Evolutionary conservation across 2,113 vertebrate genomes (phyloP).

Genomic region (Cepphus grylle): DNA sequence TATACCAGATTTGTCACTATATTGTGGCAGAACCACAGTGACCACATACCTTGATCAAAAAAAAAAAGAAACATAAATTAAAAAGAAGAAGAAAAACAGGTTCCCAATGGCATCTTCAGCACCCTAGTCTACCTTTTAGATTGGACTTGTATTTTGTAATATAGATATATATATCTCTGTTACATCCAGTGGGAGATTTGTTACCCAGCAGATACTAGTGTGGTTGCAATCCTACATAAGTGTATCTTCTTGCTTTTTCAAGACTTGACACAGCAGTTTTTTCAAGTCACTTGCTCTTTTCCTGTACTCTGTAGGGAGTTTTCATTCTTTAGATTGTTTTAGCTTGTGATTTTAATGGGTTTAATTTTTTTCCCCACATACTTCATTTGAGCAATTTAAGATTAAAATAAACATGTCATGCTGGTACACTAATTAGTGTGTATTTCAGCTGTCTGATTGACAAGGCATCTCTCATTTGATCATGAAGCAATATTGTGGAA

Average conservation of each 20-base stretch:
- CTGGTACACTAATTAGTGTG: background rate
- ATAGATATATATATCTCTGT: background rate
- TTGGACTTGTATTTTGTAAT: background rate
- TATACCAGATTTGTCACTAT: background rate
- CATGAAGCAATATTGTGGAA: background rate
- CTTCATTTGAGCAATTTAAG: background rate
- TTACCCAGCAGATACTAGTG: background rate
- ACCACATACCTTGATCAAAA: background rate
- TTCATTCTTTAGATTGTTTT: constrained; percentile 32
- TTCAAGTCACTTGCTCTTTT: constrained; percentile 1
- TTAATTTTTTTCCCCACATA: background rate
- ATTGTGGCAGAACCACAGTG: background rate
- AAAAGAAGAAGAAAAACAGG: background rate
- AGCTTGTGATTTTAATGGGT: background rate
- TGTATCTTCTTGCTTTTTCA: background rate
- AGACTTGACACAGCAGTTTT: background rate
- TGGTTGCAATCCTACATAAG: background rate
- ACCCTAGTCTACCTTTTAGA: background rate
- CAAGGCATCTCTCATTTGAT: background rate
- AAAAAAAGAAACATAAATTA: background rate
- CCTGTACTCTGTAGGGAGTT: background rate
- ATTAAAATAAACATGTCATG: background rate
- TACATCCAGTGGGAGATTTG: background rate
- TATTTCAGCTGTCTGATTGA: background rate
- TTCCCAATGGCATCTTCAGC: background rate